Evolutionary conservation across 2,797 vertebrate genomes (phyloP), one percentile per base, ranked within the genome.

Genomic region (Catharus ustulatus): DNA sequence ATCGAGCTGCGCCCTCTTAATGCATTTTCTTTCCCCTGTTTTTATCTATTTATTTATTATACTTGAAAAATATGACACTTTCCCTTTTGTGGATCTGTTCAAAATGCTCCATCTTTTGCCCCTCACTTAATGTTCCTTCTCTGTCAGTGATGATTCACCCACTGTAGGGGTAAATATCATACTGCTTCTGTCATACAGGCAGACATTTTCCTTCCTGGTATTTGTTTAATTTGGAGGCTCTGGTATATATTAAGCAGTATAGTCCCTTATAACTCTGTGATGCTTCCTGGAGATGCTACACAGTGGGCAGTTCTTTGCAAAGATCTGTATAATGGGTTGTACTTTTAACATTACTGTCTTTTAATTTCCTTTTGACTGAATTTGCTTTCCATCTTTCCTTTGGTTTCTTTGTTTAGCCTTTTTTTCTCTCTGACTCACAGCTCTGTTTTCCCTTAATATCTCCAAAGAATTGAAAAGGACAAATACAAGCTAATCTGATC

Each of bases 401-500:
- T 76, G 11, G 26, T 69, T 90, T 89, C 24, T 68, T 34, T 75
- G 38, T 80, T 85, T 20, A 72, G 54, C 17, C 5, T n/a, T 67
- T 81, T 45, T 11, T 3, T 3, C 22, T 24, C 14, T 20, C 38
- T 43, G 29, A 18, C 32, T 57, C 36, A 27, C 19, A 62, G 51
- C 26, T 15, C 20, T 66, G 12, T 74, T 90, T 89, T 74, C n/a
- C 58, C 11, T 64, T 62, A 80, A 48, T 54, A 52, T 81, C 58
- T 69, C 80, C 40, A 69, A 84, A 73, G 62, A 77, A 69, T 0
- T 86, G 84, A 69, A 87, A 93, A 87, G 66, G 45, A 69, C 71
- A 95, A 69, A 86, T 34, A 75, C 15, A 63, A 74, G 20, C 58
- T 93, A 95, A 89, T 84, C 61, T 90, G 74, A 90, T 89, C 84